These are phyloP conservation scores for Melanargia galathea DNA, from an alignment of 2,888 invertebrate genomes.

Conservation along the genomic window DNA sequence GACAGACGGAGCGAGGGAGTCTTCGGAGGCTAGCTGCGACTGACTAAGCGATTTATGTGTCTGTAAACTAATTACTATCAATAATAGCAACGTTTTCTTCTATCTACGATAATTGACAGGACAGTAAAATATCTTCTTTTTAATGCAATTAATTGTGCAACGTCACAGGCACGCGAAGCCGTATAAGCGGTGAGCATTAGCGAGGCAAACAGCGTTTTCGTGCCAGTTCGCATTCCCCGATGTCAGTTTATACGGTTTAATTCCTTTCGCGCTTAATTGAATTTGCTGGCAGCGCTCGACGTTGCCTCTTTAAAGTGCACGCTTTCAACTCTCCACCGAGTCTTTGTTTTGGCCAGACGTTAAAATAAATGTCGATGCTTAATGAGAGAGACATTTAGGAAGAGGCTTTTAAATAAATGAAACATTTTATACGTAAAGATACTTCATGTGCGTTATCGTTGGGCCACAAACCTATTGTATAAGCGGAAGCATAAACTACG, in stretches of 20 bases:
- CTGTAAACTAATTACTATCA: no score
- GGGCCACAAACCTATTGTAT: no score
- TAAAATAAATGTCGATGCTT: not conserved
- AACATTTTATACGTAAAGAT: no score
- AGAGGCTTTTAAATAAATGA: not conserved
- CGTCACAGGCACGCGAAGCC: conserved; percentile 8
- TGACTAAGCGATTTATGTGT: no score
- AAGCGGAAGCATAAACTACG: no score
- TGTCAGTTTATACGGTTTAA: not conserved
- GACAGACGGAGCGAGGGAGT: no score
- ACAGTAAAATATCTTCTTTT: no score
- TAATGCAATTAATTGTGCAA: not conserved
- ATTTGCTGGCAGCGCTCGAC: conserved; percentile 7
- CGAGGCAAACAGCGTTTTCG: conserved; percentile 5
- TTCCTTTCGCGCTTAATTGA: conserved; percentile 24
- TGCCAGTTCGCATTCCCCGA: conserved; percentile 2
- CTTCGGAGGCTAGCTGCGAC: no score
- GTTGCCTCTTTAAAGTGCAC: not conserved
- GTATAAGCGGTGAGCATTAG: not conserved
- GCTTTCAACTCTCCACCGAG: not conserved
- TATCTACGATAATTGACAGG: no score
- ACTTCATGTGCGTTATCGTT: no score
- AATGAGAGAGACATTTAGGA: no score
- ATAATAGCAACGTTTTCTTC: no score
- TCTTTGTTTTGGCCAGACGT: not conserved